Base-by-base conservation (phyloP, 1,140 invertebrate genomes). In the Littorina saxatilis region DNA sequence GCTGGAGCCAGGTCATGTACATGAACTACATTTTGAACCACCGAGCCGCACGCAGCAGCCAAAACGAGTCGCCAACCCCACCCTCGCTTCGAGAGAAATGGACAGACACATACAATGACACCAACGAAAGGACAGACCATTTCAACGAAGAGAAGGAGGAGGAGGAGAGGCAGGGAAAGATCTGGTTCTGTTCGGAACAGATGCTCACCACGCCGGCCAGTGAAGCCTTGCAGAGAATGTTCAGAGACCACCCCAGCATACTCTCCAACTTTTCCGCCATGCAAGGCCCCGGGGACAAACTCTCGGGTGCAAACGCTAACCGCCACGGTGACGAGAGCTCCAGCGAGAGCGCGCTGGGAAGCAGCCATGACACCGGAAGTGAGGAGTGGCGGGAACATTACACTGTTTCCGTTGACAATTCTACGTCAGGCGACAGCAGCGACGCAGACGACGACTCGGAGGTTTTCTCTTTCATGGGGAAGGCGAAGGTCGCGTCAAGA, bases 1-100 rank as follows among this genome's bases (percentile, higher is more conserved):
- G 86, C 55, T 87, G 86, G 86, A 85, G 84, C 52, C 86, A 87
- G 61, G 84, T 88, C 43, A 87, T 87, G 85, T 87, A 86, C 35
- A 83, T 86, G 82, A 82, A 84, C 66, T 87, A 87, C 39, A 76
- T 87, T 55, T 73, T 86, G 2, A 70, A 83, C 70, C 70, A 73
- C 39, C 70, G 70, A 0, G 2, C 70, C 0, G 3, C 7, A 4
- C 58, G 7, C 27, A 9, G 27, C 20, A 7, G 20, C 4, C 5
- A 61, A 7, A 7, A 61, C 58, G 20, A 23, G 5, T 9, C 23
- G 7, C 23, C 13, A 27, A 11, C 35, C 1, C 1, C 27, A 17
- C 68, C 23, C 17, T 9, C 68, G 0, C 0, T 9, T 27, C 37
- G 1, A 9, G 0, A 32, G 3, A 23, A 43, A 7, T n/a, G 39